Percentiles rank a stretch among this genome's conserved stretches.
These are phyloP conservation scores for Sisor rabdophorus DNA, from an alignment of 2,113 vertebrate species.

Conservation along the genomic window DNA sequence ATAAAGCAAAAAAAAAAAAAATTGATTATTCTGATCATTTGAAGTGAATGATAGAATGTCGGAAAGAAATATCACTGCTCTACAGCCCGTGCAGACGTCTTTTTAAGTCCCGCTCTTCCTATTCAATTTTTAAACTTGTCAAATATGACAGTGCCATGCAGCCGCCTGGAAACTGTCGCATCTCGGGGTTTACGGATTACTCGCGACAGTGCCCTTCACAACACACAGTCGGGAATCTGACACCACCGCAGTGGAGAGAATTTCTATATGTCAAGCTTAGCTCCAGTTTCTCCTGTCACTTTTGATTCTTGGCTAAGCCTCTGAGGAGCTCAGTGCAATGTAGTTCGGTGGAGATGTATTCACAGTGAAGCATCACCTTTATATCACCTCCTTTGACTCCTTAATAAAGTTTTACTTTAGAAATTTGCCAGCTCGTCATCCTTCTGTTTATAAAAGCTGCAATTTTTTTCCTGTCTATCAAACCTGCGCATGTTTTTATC, in stretches of 20 bases:
- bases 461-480: background rate
- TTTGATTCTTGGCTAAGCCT: conserved; percentile 35
- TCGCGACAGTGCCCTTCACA: conserved; percentile 33
- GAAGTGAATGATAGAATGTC: conserved; percentile 56
- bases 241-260: conserved; percentile 40
- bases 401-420: conserved; percentile 24
- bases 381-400: background rate
- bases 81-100: conserved; percentile 28
- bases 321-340: conserved; percentile 31
- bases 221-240: conserved; percentile 22
- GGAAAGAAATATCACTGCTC: conserved; percentile 55
- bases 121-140: conserved; percentile 43
- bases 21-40: conserved; percentile 62
- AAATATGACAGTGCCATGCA: conserved; percentile 25
- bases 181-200: conserved; percentile 48
- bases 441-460: background rate
- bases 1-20: conserved; percentile 5
- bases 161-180: conserved; percentile 35
- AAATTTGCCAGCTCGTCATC: background rate
- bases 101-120: conserved; percentile 11
- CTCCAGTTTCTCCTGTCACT: conserved; percentile 31
- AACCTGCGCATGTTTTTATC: background rate
- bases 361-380: conserved; percentile 8
- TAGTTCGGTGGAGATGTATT: conserved; percentile 11
- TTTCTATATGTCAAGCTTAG: conserved; percentile 45